Percentiles rank a stretch among this genome's conserved stretches.
These are phyloP conservation scores for Saccopteryx leptura DNA, from an alignment of 2,113 vertebrate species.

Conservation along the genomic window DNA sequence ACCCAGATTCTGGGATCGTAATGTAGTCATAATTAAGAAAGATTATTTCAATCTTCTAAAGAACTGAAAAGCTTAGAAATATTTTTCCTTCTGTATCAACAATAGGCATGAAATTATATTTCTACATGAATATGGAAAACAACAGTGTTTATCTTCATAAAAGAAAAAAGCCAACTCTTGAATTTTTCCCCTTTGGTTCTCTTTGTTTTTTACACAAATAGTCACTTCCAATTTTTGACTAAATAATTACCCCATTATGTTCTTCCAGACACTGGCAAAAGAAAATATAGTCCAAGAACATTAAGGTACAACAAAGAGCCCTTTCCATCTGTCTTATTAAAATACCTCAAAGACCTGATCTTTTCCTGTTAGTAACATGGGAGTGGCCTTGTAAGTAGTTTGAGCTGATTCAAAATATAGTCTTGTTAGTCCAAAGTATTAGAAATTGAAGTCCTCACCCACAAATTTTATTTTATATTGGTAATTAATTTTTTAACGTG, in stretches of 20 bases:
- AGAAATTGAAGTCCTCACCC: neutral
- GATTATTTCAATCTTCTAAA: conserved; percentile 43
- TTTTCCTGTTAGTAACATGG: neutral
- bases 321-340: conserved; percentile 27
- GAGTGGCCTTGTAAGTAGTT: neutral
- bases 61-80: conserved; percentile 22
- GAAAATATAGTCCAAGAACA: neutral
- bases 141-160: neutral
- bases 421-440: neutral
- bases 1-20: conserved; percentile 52
- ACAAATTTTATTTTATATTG: neutral
- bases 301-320: neutral
- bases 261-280: neutral
- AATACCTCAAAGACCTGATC: neutral
- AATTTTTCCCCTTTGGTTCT: conserved; percentile 39
- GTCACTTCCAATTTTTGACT: neutral
- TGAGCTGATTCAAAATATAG: neutral
- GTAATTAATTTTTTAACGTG: neutral
- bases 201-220: neutral
- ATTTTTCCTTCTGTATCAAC: neutral
- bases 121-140: conserved; percentile 6
- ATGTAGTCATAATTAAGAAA: conserved; percentile 61
- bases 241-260: conserved; percentile 52
- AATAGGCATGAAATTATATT: conserved; percentile 54
- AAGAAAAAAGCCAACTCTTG: neutral